Evolutionary conservation across 2,797 vertebrate genomes (phyloP).

Genomic region (Liparis tanakae): DNA sequence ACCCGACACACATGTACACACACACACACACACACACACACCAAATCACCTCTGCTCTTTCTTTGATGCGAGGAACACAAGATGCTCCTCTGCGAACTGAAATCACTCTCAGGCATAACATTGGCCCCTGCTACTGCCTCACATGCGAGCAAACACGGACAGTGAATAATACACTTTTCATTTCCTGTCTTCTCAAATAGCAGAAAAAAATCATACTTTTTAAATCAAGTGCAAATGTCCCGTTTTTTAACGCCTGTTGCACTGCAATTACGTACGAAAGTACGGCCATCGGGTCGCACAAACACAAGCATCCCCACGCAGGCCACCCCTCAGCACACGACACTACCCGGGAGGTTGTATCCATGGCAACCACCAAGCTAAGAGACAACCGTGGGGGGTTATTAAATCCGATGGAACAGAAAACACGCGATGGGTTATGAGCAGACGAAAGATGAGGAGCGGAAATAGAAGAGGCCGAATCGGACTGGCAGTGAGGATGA

Average conservation of each 20-base stretch:
- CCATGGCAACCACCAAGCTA: slow-evolving; percentile 70
- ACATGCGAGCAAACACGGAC: slow-evolving; percentile 20
- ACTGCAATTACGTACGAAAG: slow-evolving; percentile 62
- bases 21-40: no score
- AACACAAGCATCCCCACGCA: slow-evolving; percentile 55
- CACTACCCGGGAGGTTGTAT: slow-evolving; percentile 62
- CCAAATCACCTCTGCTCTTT: slow-evolving; percentile 24
- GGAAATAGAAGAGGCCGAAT: slow-evolving; percentile 6
- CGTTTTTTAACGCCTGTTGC: slow-evolving; percentile 55
- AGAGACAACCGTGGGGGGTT: slow-evolving; percentile 43
- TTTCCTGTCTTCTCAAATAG: slow-evolving; percentile 33
- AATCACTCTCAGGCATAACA: slow-evolving; percentile 58
- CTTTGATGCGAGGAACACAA: slow-evolving; percentile 35
- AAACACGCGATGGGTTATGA: slow-evolving; percentile 27
- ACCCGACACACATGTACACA: background rate
- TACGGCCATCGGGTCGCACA: slow-evolving; percentile 38
- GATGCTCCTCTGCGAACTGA: slow-evolving; percentile 55
- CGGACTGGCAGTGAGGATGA: background rate
- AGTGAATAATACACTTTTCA: slow-evolving; percentile 48
- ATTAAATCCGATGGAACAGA: slow-evolving; percentile 60
- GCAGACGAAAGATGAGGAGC: background rate
- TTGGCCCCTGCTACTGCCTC: slow-evolving; percentile 33
- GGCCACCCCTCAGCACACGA: slow-evolving; percentile 49
- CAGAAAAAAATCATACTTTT: slow-evolving; percentile 53
- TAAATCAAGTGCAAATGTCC: slow-evolving; percentile 56